Percentiles rank a stretch among this genome's conserved stretches.
phyloP scores from a whole-genome alignment of 2,113 vertebrate genomes.

The Gymnogyps californianus region DNA sequence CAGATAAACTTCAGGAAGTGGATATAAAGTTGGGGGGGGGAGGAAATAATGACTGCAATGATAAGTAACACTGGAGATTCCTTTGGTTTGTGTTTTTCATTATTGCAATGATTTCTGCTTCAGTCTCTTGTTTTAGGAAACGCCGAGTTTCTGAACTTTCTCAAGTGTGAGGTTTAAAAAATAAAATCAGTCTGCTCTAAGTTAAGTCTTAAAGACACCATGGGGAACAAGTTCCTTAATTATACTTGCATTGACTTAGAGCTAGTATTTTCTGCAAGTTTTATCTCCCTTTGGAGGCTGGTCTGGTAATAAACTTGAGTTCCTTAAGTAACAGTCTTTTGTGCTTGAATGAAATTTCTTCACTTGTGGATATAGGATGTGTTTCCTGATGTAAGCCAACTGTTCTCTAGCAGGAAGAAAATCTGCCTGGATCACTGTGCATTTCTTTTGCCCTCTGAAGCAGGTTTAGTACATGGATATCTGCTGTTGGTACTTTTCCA shows the following conservation, averaged over 20 bases:
- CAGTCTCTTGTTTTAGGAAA: neutral
- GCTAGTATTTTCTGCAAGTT: neutral
- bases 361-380: neutral
- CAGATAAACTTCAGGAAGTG: neutral
- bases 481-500: neutral
- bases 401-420: neutral
- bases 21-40: neutral
- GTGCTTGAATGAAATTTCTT: neutral
- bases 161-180: neutral
- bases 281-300: neutral
- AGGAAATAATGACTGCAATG: neutral
- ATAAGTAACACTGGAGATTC: neutral
- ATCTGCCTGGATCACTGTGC: neutral
- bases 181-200: neutral
- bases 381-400: neutral
- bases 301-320: neutral
- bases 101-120: neutral
- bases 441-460: neutral
- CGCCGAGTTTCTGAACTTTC: neutral
- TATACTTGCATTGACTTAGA: neutral
- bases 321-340: neutral
- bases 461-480: neutral
- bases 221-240: accelerated
- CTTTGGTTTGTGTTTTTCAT: neutral
- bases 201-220: neutral